Percentiles rank a stretch among this genome's conserved stretches.
phyloP scores from a whole-genome alignment of 2,797 vertebrate species.

The Molothrus aeneus region DNA sequence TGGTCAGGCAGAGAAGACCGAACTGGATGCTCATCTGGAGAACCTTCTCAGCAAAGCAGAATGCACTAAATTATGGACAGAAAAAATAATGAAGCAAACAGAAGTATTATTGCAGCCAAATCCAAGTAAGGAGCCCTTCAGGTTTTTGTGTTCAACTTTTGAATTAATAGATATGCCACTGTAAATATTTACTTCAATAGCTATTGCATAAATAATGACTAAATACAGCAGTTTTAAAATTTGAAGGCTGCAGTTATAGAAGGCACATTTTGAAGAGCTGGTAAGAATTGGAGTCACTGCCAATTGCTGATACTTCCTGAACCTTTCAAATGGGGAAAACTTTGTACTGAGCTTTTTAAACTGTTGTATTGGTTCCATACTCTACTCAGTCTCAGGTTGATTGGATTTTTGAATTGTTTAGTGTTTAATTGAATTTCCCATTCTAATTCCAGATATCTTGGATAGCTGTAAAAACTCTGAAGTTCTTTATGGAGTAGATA shows the following conservation, averaged over 20 bases:
- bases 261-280: background rate
- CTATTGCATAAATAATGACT: background rate
- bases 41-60: slow-evolving; percentile 88
- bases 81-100: slow-evolving; percentile 92
- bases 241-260: background rate
- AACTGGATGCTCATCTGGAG: slow-evolving; percentile 89
- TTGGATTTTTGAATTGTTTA: background rate
- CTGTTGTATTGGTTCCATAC: background rate
- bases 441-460: background rate
- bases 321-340: background rate
- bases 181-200: background rate
- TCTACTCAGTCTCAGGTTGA: background rate
- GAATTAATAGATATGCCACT: background rate
- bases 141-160: background rate
- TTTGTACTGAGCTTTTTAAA: background rate
- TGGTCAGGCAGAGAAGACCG: slow-evolving; percentile 91
- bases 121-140: slow-evolving; percentile 82
- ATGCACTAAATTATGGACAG: slow-evolving; percentile 91
- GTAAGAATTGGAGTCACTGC: background rate
- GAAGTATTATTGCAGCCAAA: slow-evolving; percentile 94
- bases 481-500: background rate
- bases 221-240: background rate
- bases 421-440: background rate
- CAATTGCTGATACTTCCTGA: background rate
- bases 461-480: background rate